Evolutionary conservation across 2,113 vertebrate genomes (phyloP), one percentile per base, ranked within the genome.

Genomic region (Tapirus terrestris): DNA sequence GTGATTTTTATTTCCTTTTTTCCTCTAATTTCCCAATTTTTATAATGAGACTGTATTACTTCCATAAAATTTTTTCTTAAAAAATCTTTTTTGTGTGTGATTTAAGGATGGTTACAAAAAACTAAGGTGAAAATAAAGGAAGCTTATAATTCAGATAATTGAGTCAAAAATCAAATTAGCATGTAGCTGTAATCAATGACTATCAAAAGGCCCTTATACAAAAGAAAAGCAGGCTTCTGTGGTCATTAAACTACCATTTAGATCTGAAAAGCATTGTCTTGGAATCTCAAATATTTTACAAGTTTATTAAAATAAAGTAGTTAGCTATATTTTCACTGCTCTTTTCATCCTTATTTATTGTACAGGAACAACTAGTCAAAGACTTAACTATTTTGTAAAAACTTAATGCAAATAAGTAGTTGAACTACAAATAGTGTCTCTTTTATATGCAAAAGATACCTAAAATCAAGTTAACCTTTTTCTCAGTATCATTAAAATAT

Each of bases 121-220:
- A 31, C 63, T 63, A 77, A 70, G 2, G 13, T 65, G 17, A 5
- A 92, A 89, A 51, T 92, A 91, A 91, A 84, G 65, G 36, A 95
- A 79, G 43, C 58, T 67, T 70, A 45, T 73, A 93, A 96, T 11
- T 93, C 39, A 79, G 25, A 73, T 63, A 96, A 87, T 8, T 81
- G 68, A 96, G 12, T 92, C 31, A 83, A 93, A 53, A 96, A 91
- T 88, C 82, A 98, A 96, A 81, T 80, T 79, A 95, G 48, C 14
- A 80, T 25, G 16, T 48, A 86, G 53, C 53, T 88, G 67, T 67
- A 89, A 96, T 56, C 14, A 94, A 43, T 36, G 56, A 73, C 29
- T 94, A 43, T 87, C 51, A 95, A 93, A 80, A 80, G 31, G 10
- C 12, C 25, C 20, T 89, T 87, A 79, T 87, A 87, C 2, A 75